Evolutionary conservation across 2,888 invertebrate genomes (phyloP).

Genomic region (Chymomyza fuscimana): DNA sequence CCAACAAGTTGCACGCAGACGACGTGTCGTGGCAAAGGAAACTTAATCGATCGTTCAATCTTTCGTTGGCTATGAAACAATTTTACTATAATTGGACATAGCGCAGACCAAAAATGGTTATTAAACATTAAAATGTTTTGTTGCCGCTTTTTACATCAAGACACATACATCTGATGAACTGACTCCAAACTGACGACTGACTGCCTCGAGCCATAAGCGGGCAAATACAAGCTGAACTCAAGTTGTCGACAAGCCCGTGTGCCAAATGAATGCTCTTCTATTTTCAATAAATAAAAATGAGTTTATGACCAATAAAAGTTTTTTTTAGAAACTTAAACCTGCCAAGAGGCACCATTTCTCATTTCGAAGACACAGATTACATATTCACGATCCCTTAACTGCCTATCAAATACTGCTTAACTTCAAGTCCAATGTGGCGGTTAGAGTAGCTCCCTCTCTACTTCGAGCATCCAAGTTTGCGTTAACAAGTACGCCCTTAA

Average conservation of each 20-base stretch:
- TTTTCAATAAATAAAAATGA: no score
- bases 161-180: slow-evolving; percentile 14
- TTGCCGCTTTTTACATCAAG: slow-evolving; percentile 20
- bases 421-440: no score
- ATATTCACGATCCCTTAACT: no score
- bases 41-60: background rate
- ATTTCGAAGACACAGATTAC: no score
- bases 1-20: background rate
- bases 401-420: no score
- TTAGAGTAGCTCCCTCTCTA: no score
- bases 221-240: slow-evolving; percentile 11
- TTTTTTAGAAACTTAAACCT: no score
- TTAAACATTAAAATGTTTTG: slow-evolving; percentile 49
- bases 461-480: background rate
- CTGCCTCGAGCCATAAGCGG: slow-evolving; percentile 21
- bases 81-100: slow-evolving; percentile 39
- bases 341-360: no score
- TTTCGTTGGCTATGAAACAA: background rate
- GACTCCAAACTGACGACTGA: slow-evolving; percentile 11
- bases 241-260: no score
- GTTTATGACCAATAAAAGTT: no score
- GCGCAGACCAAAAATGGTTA: slow-evolving; percentile 56
- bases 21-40: background rate
- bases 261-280: no score
- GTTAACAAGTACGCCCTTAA: background rate